phyloP scores from a whole-genome alignment of 2,797 vertebrate species.

The Danio aesculapii region DNA sequence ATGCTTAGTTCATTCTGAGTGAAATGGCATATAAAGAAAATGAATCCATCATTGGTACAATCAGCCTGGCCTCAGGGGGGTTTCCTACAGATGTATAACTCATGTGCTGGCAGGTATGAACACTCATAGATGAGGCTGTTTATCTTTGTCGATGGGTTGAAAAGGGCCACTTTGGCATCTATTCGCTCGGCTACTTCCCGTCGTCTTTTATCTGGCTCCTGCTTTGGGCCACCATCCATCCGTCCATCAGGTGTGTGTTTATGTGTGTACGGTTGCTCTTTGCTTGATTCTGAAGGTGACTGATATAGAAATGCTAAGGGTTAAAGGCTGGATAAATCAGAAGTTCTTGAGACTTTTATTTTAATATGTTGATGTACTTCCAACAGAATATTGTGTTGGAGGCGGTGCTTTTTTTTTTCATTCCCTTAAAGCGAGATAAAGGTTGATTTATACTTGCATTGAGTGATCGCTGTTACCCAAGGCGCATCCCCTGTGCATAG shows the following conservation, averaged over 20 bases:
- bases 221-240: constrained; percentile 39
- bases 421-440: too few species aligned
- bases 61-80: constrained; percentile 48
- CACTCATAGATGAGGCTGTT: constrained; percentile 53
- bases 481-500: too few species aligned
- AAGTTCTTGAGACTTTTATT: too few species aligned
- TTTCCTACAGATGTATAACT: constrained; percentile 55
- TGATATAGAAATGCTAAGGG: not conserved
- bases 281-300: constrained; percentile 28
- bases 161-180: constrained; percentile 44
- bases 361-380: too few species aligned
- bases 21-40: constrained; percentile 54
- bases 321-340: not conserved
- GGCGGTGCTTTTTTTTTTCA: too few species aligned
- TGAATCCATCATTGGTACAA: constrained; percentile 53
- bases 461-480: too few species aligned
- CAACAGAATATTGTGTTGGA: too few species aligned
- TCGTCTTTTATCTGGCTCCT: constrained; percentile 37
- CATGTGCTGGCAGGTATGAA: constrained; percentile 54
- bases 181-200: constrained; percentile 39
- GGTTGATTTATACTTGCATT: too few species aligned
- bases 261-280: constrained; percentile 9
- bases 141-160: constrained; percentile 46
- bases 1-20: constrained; percentile 64
- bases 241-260: constrained; percentile 35